Conservation (phyloP, 2,113 vertebrate species). For the Leucosticte australis region DNA sequence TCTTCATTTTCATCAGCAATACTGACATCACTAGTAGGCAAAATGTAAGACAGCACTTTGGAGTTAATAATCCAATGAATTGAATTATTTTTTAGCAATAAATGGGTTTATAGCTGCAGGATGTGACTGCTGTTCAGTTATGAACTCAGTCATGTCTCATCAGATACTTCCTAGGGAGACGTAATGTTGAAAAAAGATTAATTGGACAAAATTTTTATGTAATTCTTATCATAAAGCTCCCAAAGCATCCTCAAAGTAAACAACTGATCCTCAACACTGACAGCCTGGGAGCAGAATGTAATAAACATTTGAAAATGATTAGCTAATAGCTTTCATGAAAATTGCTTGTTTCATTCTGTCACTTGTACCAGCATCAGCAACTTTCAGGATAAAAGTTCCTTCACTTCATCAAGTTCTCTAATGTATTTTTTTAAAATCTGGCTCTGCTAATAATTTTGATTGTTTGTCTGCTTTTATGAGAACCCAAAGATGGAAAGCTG, state of each 20-base stretch:
- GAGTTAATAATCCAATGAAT: not conserved
- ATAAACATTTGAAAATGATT: not conserved
- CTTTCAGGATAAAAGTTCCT: not conserved
- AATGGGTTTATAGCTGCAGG: not conserved
- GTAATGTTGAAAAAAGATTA: not conserved
- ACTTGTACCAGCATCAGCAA: not conserved
- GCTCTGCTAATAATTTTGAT: not conserved
- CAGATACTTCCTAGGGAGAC: not conserved
- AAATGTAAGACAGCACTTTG: not conserved
- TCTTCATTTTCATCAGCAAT: not conserved
- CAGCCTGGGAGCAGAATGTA: not conserved
- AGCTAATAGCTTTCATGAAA: not conserved
- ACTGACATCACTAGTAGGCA: not conserved
- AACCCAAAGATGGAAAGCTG: not conserved
- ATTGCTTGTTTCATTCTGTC: not conserved
- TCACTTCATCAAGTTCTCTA: not conserved
- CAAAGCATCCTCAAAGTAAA: not conserved
- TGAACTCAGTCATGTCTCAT: not conserved
- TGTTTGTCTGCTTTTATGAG: not conserved
- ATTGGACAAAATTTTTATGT: not conserved
- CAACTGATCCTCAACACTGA: not conserved
- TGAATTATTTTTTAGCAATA: not conserved
- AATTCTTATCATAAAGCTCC: not conserved
- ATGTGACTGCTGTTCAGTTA: not conserved
- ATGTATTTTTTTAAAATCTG: not conserved